These are phyloP conservation scores for Endomychus coccineus DNA, from an alignment of 2,888 invertebrate genomes.

Conservation along the genomic window DNA sequence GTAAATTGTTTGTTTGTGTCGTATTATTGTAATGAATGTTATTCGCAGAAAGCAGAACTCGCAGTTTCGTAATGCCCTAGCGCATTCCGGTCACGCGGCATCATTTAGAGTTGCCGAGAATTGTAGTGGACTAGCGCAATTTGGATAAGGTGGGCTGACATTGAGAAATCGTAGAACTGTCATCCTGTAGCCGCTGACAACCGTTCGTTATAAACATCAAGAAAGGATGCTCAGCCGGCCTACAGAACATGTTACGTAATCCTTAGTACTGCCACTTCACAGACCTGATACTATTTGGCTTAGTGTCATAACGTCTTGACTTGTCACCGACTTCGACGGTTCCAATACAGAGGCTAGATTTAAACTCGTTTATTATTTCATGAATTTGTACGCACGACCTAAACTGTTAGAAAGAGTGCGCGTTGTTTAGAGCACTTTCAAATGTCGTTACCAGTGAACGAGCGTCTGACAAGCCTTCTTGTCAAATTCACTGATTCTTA, in stretches of 20 bases:
- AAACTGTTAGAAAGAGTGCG: too few species aligned
- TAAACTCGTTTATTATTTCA: slow-evolving; percentile 35
- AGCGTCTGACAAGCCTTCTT: slow-evolving; percentile 36
- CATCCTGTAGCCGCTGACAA: slow-evolving; percentile 39
- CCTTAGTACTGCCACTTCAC: too few species aligned
- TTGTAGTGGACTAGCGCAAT: slow-evolving; percentile 37
- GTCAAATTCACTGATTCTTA: slow-evolving; percentile 36
- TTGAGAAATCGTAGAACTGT: slow-evolving; percentile 40
- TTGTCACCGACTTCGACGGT: slow-evolving; percentile 14
- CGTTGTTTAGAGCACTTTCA: not conserved
- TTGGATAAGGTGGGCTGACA: slow-evolving; percentile 40
- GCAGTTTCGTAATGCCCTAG: slow-evolving; percentile 20
- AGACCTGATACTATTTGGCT: slow-evolving; percentile 11
- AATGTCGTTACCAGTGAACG: slow-evolving; percentile 25
- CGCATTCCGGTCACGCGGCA: slow-evolving; percentile 38
- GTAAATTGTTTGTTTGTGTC: slow-evolving; percentile 27
- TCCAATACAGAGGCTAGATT: slow-evolving; percentile 18
- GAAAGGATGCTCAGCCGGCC: slow-evolving; percentile 21
- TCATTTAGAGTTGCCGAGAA: slow-evolving; percentile 35
- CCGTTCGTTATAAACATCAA: slow-evolving; percentile 29
- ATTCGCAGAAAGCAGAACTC: slow-evolving; percentile 21
- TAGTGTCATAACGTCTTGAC: slow-evolving; percentile 19
- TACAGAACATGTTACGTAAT: too few species aligned
- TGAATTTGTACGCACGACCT: slow-evolving; percentile 26
- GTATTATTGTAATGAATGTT: slow-evolving; percentile 28